These are phyloP conservation scores for Panthera uncia DNA, from an alignment of 2,113 vertebrate species.

Conservation along the genomic window DNA sequence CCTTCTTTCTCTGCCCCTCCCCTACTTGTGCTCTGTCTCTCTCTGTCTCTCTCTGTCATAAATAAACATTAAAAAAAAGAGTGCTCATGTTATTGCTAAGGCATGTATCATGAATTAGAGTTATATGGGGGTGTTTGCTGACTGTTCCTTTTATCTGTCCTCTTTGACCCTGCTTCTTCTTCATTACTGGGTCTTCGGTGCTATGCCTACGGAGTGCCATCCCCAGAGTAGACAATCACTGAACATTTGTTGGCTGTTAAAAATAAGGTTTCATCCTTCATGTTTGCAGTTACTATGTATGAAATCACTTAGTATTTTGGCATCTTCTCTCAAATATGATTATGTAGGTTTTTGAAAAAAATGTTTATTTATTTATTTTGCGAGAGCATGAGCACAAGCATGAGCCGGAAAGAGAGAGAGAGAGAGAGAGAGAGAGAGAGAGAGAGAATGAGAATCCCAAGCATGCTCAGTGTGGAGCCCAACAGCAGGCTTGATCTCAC, in stretches of 20 bases:
- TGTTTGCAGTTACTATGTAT: background rate
- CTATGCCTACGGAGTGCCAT: background rate
- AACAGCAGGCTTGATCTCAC: no score
- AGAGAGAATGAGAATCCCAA: no score
- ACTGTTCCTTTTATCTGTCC: background rate
- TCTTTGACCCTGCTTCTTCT: background rate
- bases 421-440: no score
- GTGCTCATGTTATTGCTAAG: background rate
- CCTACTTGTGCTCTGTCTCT: no score
- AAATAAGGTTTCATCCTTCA: background rate
- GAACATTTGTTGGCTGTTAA: background rate
- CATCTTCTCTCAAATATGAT: background rate
- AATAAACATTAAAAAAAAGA: background rate
- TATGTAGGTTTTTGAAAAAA: background rate
- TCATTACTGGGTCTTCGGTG: background rate
- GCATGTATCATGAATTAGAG: background rate
- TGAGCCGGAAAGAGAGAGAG: no score
- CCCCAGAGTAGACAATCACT: background rate
- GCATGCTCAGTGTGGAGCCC: no score
- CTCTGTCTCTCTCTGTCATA: no score
- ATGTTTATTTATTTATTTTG: no score
- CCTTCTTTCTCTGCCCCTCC: no score
- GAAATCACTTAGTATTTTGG: background rate
- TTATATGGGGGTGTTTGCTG: background rate
- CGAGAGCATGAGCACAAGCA: no score